Evolutionary conservation across 2,113 vertebrate species (phyloP).

Genomic region (Stigmatopora nigra): DNA sequence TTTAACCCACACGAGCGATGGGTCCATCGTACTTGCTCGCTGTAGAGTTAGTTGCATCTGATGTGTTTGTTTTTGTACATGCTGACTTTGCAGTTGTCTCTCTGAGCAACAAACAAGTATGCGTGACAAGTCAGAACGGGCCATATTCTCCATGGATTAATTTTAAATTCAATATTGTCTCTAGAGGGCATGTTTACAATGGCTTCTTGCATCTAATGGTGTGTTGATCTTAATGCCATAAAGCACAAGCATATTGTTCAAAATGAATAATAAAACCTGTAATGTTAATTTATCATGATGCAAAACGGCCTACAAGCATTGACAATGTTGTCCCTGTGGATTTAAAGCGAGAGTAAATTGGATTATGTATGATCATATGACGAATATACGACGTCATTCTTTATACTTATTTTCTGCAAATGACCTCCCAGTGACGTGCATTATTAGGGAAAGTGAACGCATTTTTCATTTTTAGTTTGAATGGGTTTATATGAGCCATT

Average conservation of each 20-base stretch:
- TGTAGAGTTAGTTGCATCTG: constrained; percentile 29
- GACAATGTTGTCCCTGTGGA: too few species aligned
- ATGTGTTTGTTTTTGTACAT: not conserved
- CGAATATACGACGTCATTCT: not conserved
- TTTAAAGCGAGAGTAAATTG: too few species aligned
- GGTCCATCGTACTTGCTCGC: constrained; percentile 39
- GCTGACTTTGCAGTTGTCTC: constrained; percentile 26
- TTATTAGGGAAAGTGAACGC: not conserved
- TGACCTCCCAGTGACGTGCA: not conserved
- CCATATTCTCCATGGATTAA: constrained; percentile 1
- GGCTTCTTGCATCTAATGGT: not conserved
- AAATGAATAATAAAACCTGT: too few species aligned
- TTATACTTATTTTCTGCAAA: not conserved
- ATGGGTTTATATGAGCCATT: too few species aligned
- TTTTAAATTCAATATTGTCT: constrained; percentile 2
- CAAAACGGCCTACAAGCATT: too few species aligned
- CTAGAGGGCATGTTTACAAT: constrained; percentile 12
- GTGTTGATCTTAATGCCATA: too few species aligned
- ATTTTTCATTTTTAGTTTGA: not conserved
- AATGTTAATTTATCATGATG: too few species aligned
- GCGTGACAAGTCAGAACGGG: constrained; percentile 9
- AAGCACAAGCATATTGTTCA: too few species aligned
- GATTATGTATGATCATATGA: not conserved
- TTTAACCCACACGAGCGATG: constrained; percentile 36
- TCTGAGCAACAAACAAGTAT: constrained; percentile 13